phyloP scores from a whole-genome alignment of 2,888 invertebrate genomes.

The Linnaemya tessellans region DNA sequence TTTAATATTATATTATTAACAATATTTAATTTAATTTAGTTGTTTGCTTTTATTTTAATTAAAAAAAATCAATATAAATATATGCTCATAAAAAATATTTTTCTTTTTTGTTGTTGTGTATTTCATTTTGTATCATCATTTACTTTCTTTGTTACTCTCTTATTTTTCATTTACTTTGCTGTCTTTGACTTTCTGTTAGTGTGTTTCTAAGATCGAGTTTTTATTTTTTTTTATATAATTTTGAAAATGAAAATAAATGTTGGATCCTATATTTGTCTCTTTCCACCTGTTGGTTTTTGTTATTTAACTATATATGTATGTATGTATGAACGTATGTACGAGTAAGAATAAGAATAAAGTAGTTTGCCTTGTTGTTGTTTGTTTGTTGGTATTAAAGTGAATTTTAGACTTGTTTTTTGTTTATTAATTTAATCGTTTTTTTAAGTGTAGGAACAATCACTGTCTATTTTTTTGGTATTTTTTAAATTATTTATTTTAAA shows the following conservation, averaged over 20 bases:
- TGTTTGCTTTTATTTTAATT: conserved; percentile 39
- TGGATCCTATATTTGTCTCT: conserved; percentile 70
- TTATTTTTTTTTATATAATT: conserved; percentile 11
- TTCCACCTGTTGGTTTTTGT: conserved; percentile 62
- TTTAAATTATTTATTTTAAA: conserved; percentile 59
- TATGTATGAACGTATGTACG: too few relatives aligned
- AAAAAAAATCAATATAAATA: conserved; percentile 72
- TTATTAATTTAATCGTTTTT: conserved; percentile 66
- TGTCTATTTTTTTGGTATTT: conserved; percentile 72
- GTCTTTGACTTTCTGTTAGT: not conserved
- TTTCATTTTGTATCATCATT: conserved; percentile 59
- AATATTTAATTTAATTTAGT: conserved; percentile 50
- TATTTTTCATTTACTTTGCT: conserved; percentile 1
- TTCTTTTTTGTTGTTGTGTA: conserved; percentile 42
- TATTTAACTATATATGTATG: conserved; percentile 32
- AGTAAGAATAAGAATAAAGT: conserved; percentile 66
- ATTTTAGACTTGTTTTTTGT: conserved; percentile 43
- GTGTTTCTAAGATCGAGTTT: conserved; percentile 11
- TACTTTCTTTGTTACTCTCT: conserved; percentile 61
- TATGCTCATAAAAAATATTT: conserved; percentile 73
- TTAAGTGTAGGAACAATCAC: conserved; percentile 78
- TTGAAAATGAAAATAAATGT: conserved; percentile 42
- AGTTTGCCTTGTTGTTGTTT: conserved; percentile 70
- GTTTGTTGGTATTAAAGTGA: conserved; percentile 61
- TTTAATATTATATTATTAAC: conserved; percentile 63